Base-by-base conservation (phyloP, 2,888 invertebrate species). In the Eutolmus rufibarbis region DNA sequence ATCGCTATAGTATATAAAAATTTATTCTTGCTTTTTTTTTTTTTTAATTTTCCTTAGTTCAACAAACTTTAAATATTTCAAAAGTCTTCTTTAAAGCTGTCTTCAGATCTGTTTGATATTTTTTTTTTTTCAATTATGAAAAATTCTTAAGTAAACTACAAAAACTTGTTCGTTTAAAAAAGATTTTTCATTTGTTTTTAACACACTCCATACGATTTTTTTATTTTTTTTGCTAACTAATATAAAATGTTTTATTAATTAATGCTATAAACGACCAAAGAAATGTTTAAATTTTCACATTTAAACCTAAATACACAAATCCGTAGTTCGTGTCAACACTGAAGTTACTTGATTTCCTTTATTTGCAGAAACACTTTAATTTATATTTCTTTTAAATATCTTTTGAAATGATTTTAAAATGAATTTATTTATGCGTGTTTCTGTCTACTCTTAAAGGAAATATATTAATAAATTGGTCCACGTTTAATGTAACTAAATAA, bases 1-100 rank as follows among this genome's bases (percentile, higher is more conserved):
- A 89, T 89, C 87, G 89, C 89, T 89, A 88, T 86, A 57, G 12
- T 84, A 37, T 84, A 84, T 82, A 84, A 84, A 88, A 86, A 88
- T 88, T 86, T 87, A 87, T 88, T 84, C 87, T 87, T 86, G 76
- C 85, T 88, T 51, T 88, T 37, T 40, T 51, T 88, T 37, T 40
- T 40, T 14, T 79, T 34, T 86, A 86, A 74, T 85, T 46, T 85
- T 85, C 14, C 19, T 85, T 66, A 85, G 28, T 85, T 85, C 28
- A 74, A 74, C 74, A 85, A 74, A 74, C 31, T 85, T 84, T 85
- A 74, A 74, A 85, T 46, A 85, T 74, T 85, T 85, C 66, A 85
- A 74, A 66, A 66, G 85, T 46, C 51, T 34, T 40, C 12, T 74
- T 85, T 85, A 74, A 74, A 85, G 74, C 40, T 85, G 46, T 85